These are phyloP conservation scores for Caenorhabditis wallacei DNA, from an alignment of 2,888 invertebrate species.

Conservation along the genomic window DNA sequence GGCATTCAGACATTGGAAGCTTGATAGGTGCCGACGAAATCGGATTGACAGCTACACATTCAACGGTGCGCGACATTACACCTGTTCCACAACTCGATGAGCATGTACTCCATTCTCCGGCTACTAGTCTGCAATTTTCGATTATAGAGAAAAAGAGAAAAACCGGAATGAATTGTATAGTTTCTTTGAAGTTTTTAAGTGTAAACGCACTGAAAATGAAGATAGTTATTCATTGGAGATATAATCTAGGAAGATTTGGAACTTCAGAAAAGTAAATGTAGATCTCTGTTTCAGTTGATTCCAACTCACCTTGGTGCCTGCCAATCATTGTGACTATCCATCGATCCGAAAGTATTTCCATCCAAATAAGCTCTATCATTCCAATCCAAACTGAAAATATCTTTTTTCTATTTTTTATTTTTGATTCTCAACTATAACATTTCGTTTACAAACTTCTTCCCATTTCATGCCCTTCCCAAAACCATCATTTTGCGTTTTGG, in stretches of 20 bases:
- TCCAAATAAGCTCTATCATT: conserved; percentile 71
- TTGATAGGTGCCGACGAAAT: conserved; percentile 77
- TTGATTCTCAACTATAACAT: not conserved
- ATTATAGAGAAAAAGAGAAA: not conserved
- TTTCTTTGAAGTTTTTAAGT: too few relatives aligned
- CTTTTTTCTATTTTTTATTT: not conserved
- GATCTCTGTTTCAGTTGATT: not conserved
- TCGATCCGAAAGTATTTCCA: conserved; percentile 67
- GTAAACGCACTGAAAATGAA: too few relatives aligned
- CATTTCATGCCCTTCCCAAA: conserved; percentile 18
- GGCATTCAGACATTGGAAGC: conserved; percentile 82
- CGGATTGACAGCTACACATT: conserved; percentile 79
- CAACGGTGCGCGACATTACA: conserved; percentile 72
- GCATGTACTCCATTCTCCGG: conserved; percentile 74
- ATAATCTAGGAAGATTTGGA: too few relatives aligned
- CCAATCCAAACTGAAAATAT: conserved; percentile 73
- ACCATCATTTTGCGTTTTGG: conserved; percentile 41
- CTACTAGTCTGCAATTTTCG: conserved; percentile 65
- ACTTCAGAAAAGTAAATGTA: too few relatives aligned
- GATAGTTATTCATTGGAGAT: too few relatives aligned
- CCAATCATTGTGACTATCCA: conserved; percentile 63
- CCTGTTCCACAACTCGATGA: conserved; percentile 76
- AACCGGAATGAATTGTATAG: not conserved
- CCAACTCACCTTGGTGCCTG: conserved; percentile 66
- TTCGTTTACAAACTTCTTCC: conserved; percentile 11